phyloP scores from a whole-genome alignment of 2,888 invertebrate species.

The Cancer borealis region DNA sequence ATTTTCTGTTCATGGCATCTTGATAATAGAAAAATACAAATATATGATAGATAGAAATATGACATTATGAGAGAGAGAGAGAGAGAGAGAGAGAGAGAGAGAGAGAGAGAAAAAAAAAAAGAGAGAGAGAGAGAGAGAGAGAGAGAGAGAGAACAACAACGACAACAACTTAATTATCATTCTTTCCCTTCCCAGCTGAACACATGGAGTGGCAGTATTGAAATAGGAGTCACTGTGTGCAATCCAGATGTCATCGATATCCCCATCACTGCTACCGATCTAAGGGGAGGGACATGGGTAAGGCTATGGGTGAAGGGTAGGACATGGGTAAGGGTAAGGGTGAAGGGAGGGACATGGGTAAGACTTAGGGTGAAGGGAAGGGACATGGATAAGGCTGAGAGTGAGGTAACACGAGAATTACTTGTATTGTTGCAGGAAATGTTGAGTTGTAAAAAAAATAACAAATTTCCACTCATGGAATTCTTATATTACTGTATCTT shows the following conservation, averaged over 20 bases:
- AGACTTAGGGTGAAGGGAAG: too few relatives aligned
- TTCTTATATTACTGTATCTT: not conserved
- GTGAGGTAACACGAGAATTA: too few relatives aligned
- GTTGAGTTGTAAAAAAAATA: not conserved
- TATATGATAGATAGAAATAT: too few relatives aligned
- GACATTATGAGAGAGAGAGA: too few relatives aligned
- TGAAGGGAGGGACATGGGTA: not conserved
- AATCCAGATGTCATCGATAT: conserved; percentile 86
- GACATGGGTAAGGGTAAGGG: too few relatives aligned
- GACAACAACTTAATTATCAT: too few relatives aligned
- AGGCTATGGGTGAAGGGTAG: not conserved
- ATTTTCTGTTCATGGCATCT: too few relatives aligned
- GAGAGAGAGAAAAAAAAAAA: conserved; percentile 81
- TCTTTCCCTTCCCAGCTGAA: conserved; percentile 84
- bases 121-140: conserved; percentile 93
- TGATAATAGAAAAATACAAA: too few relatives aligned
- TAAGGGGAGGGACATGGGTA: conserved; percentile 91
- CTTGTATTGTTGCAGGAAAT: not conserved
- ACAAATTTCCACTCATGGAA: not conserved
- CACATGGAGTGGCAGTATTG: conserved; percentile 87
- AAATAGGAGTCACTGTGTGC: conserved; percentile 87
- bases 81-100: too few relatives aligned
- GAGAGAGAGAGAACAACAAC: conserved; percentile 77
- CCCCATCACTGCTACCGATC: conserved; percentile 81
- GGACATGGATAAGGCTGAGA: too few relatives aligned